These are phyloP conservation scores for Malacosoma neustria DNA, from an alignment of 2,888 invertebrate genomes.

Conservation along the genomic window DNA sequence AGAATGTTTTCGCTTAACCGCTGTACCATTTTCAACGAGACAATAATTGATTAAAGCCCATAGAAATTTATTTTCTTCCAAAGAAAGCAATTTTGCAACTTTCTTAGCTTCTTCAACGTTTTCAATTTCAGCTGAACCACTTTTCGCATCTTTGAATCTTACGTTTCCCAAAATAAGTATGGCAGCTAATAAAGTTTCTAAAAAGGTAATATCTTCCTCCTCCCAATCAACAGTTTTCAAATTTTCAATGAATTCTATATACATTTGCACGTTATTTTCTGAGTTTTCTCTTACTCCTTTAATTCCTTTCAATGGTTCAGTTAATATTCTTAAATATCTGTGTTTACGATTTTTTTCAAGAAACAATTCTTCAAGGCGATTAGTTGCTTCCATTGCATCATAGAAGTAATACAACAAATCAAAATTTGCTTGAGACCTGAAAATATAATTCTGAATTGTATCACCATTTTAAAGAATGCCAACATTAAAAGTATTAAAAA, in stretches of 20 bases:
- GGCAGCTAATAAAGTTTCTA: conserved; percentile 82
- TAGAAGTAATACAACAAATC: conserved; percentile 93
- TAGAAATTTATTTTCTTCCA: conserved; percentile 87
- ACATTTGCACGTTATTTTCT: conserved; percentile 77
- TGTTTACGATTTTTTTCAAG: conserved; percentile 82
- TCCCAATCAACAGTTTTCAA: conserved; percentile 82
- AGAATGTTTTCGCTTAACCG: conserved; percentile 79
- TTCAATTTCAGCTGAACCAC: conserved; percentile 81
- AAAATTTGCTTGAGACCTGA: conserved; percentile 90
- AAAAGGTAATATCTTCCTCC: conserved; percentile 79
- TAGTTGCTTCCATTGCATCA: conserved; percentile 84
- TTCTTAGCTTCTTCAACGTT: conserved; percentile 81
- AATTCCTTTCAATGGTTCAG: conserved; percentile 69
- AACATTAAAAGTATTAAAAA: neutral
- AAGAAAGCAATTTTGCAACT: conserved; percentile 82
- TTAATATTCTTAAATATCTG: conserved; percentile 81
- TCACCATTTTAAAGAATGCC: neutral
- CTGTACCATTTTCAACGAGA: conserved; percentile 82
- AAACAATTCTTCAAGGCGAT: conserved; percentile 78
- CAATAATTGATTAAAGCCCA: conserved; percentile 93
- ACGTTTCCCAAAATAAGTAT: conserved; percentile 87
- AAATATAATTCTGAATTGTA: conserved; percentile 20
- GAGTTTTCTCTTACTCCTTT: conserved; percentile 79
- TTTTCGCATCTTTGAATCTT: conserved; percentile 80
- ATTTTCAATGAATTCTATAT: conserved; percentile 77